Base-by-base conservation (phyloP, 2,797 vertebrate genomes). In the Delichon dasypus region DNA sequence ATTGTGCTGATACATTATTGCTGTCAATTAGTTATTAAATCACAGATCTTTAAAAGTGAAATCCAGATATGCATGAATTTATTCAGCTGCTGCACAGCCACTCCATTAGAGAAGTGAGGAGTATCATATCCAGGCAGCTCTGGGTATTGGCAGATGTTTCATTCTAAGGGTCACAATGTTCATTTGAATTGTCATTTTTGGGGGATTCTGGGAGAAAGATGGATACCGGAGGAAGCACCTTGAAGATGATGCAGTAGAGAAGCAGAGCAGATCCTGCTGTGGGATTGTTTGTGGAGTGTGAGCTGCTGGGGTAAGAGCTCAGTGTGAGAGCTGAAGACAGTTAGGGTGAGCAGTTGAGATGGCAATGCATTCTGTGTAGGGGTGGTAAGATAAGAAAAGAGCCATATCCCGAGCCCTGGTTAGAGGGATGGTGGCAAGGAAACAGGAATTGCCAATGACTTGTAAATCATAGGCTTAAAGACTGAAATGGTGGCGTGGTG, bases 11-110 rank as follows among this genome's bases (percentile, higher is more conserved):
- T 79, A 94, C 18, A 34, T 97, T 97, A 97, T 94, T 96, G 96
- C 89, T 97, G 96, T 96, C 97, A 97, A 94, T 97, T 97, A 95
- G 92, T 95, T 97, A 97, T 88, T 97, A 97, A 97, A 94, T 97
- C 92, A 75, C 81, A 93, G 77, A 90, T 93, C 96, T 81, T 88
- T 70, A 89, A 89, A 93, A 93, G 81, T 94, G 89, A 96, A 96
- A 96, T 93, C 94, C 86, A 95, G 95, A 95, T 97, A 93, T 38
- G 53, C 67, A 57, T 93, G 96, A 97, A 96, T 96, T 88, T 87
- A 94, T 96, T 95, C 40, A 2, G 58, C 94, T 26, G 11, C 67
- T 84, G 91, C 86, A 58, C 85, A 89, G 58, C 71, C 51, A 45
- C 67, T 97, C 78, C 22, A 40, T 95, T 95, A 77, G n/a, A 68